Conservation (phyloP, 30 jellyfish, hydroid and myxozoan genomes). For the Aurelia coerulea region DNA sequence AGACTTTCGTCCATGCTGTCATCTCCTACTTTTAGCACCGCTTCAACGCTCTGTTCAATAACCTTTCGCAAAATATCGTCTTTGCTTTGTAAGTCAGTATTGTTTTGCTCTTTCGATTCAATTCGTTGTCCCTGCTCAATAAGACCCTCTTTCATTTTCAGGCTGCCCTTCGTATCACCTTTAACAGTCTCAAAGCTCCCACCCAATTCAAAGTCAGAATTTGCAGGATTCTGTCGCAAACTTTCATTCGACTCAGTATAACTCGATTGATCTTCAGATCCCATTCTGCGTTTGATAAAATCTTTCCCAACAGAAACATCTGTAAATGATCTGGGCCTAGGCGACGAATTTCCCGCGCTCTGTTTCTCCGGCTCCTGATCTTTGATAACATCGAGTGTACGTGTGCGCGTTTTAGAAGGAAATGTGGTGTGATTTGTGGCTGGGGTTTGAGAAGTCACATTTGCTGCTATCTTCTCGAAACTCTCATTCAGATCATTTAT, state of each 20-base stretch:
- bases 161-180: conserved; percentile 1
- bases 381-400: conserved; percentile 44
- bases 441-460: neutral
- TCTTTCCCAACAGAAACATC: conserved; percentile 16
- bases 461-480: conserved; percentile 22
- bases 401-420: conserved; percentile 20
- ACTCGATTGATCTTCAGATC: conserved; percentile 7
- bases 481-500: conserved; percentile 61
- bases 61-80: neutral
- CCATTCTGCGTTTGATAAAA: neutral
- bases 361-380: conserved; percentile 37
- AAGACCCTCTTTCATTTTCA: neutral
- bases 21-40: neutral
- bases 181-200: conserved; percentile 24
- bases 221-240: conserved; percentile 60
- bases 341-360: neutral
- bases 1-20: neutral
- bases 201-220: conserved; percentile 6
- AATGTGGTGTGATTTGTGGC: conserved; percentile 7
- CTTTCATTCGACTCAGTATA: conserved; percentile 60
- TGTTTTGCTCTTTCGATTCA: neutral
- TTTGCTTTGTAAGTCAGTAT: neutral
- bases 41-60: conserved; percentile 1
- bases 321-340: conserved; percentile 37
- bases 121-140: neutral